Conservation (phyloP, 2,888 invertebrate genomes). For the Drosophila histrio region DNA sequence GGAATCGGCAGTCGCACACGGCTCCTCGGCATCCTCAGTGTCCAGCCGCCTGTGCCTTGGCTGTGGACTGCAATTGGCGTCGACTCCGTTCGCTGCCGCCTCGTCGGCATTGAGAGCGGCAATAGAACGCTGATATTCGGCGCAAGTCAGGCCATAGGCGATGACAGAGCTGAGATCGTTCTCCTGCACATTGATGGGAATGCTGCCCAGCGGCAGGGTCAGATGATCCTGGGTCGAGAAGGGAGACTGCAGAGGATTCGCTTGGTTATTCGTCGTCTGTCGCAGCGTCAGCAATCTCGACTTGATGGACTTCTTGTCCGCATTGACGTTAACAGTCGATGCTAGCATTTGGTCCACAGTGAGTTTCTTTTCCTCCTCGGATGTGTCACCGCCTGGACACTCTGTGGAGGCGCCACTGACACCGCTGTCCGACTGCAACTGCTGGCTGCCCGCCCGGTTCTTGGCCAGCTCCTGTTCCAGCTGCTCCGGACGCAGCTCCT, state of each 20-base stretch:
- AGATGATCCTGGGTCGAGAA: constrained; percentile 89
- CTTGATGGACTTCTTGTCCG: constrained; percentile 87
- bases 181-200: constrained; percentile 91
- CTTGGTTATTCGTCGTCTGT: constrained; percentile 86
- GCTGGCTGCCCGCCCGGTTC: constrained; percentile 1
- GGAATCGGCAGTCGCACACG: constrained; percentile 30
- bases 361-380: constrained; percentile 57
- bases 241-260: constrained; percentile 86
- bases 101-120: constrained; percentile 82
- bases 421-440: constrained; percentile 13
- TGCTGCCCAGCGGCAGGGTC: constrained; percentile 86
- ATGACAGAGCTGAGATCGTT: constrained; percentile 93
- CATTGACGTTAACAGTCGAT: constrained; percentile 44
- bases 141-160: constrained; percentile 91
- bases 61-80: constrained; percentile 77
- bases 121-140: constrained; percentile 88
- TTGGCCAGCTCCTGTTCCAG: constrained; percentile 79
- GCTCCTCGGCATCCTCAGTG: constrained; percentile 77
- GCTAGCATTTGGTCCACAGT: constrained; percentile 63
- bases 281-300: constrained; percentile 88
- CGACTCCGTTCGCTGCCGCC: constrained; percentile 4
- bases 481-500: constrained; percentile 84
- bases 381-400: constrained; percentile 40
- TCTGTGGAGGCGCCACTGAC: constrained; percentile 31
- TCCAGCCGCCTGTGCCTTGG: constrained; percentile 81